Evolutionary conservation across 35 echinoderm and acorn worm species (phyloP), one percentile per base, ranked within the genome.

Genomic region (Hemicentrotus pulcherrimus): DNA sequence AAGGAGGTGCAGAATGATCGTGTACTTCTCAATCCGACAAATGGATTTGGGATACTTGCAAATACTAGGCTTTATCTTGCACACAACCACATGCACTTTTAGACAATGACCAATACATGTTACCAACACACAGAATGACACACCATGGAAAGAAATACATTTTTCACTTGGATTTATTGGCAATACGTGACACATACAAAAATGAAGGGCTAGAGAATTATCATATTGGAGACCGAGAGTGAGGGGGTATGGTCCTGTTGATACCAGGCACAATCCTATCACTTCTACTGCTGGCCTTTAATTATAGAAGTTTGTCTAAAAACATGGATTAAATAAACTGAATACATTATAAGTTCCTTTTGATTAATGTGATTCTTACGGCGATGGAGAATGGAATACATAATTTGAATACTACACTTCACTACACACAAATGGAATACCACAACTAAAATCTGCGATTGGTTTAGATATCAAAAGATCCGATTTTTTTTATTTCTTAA

Each of bases 111-210:
- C 65, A 4, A 78, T 28, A 78, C 65, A 28, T 28, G 28, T 78
- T 22, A 70, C 48, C 61, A 0, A 70, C 22, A 70, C 52, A 78
- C 22, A n/a, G 28, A 78, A 78, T 78, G 65, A 78, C 65, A 78
- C 19, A 11, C 5, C 0, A 59, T 59, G 52, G 52, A 78, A 28
- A 78, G 22, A 8, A 28, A 28, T 90, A 90, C 88, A 90, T 93
- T 93, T 93, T 58, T 93, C 91, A 93, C 91, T 93, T 93, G 46
- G 91, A 93, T 93, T 93, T 93, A 93, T 93, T 93, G 91, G 91
- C 91, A 93, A 93, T 93, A 93, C 91, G 91, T 93, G 91, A 93
- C 46, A 93, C 91, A 93, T 58, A 93, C 48, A 93, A 47, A 86
- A 93, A 55, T 24, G 13, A 93, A 58, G 91, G 91, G 47, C 48